Evolutionary conservation across 2,113 vertebrate species (phyloP).

Genomic region (Sardina pilchardus): DNA sequence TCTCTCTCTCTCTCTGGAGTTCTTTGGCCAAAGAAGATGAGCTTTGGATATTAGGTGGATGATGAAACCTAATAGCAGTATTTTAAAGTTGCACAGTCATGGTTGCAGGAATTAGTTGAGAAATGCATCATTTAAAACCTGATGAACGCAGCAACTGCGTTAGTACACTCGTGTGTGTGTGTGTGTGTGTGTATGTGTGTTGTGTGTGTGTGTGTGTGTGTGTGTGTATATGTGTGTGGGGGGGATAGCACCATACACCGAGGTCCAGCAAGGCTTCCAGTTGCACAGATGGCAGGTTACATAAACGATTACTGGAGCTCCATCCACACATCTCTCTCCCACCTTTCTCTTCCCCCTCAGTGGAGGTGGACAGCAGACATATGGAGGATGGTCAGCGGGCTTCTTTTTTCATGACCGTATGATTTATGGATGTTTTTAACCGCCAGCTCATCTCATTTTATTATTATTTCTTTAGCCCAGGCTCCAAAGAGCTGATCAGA

Average conservation of each 20-base stretch:
- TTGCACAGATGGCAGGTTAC: slow-evolving; percentile 14
- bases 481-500: not conserved
- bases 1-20: not conserved
- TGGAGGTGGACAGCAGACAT: not conserved
- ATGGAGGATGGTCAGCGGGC: not conserved
- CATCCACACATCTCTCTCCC: not conserved
- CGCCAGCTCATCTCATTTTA: not conserved
- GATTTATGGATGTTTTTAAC: not conserved
- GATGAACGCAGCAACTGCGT: slow-evolving; percentile 21
- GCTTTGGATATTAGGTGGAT: not conserved
- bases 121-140: not conserved
- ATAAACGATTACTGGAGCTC: not conserved
- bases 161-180: slow-evolving; percentile 27
- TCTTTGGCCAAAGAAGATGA: not conserved
- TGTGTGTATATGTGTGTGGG: slow-evolving; percentile 24
- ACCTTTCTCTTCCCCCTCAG: not conserved
- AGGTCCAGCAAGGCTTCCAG: slow-evolving; percentile 25
- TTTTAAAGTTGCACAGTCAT: not conserved
- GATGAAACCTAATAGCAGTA: not conserved
- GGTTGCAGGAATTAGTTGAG: not conserved
- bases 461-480: not conserved
- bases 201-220: slow-evolving; percentile 27
- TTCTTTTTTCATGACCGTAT: not conserved
- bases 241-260: slow-evolving; percentile 23
- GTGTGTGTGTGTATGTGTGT: slow-evolving; percentile 32